phyloP scores from a whole-genome alignment of 2,113 vertebrate genomes.

The Monarcha castaneiventris region DNA sequence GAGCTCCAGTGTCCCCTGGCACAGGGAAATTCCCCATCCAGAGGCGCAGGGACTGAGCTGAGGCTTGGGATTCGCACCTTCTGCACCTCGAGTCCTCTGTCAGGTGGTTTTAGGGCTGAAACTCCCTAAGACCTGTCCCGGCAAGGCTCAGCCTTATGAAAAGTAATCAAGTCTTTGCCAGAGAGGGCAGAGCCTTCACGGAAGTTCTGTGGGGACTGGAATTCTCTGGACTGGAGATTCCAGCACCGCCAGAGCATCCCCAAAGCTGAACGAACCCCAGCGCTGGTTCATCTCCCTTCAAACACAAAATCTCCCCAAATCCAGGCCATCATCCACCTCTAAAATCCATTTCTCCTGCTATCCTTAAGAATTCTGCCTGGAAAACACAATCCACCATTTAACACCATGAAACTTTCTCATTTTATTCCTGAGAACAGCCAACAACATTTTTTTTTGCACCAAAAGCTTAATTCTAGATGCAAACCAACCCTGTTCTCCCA shows the following conservation, averaged over 20 bases:
- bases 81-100: background rate
- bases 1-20: background rate
- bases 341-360: no score
- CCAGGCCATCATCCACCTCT: no score
- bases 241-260: background rate
- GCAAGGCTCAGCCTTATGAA: background rate
- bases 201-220: background rate
- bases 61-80: background rate
- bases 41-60: rapidly evolving
- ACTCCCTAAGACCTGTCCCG: background rate
- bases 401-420: rapidly evolving
- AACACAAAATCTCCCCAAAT: background rate
- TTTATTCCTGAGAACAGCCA: background rate
- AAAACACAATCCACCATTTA: background rate
- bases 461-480: background rate
- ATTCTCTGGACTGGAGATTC: background rate
- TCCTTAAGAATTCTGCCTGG: background rate
- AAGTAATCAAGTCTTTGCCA: rapidly evolving
- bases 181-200: background rate
- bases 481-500: background rate
- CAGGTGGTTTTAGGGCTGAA: background rate
- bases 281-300: background rate
- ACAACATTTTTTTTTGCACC: background rate
- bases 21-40: background rate
- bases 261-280: background rate